Percentiles rank a stretch among this genome's conserved stretches.
Conservation (phyloP, 2,797 vertebrate genomes). For the Arnoldichthys spilopterus region DNA sequence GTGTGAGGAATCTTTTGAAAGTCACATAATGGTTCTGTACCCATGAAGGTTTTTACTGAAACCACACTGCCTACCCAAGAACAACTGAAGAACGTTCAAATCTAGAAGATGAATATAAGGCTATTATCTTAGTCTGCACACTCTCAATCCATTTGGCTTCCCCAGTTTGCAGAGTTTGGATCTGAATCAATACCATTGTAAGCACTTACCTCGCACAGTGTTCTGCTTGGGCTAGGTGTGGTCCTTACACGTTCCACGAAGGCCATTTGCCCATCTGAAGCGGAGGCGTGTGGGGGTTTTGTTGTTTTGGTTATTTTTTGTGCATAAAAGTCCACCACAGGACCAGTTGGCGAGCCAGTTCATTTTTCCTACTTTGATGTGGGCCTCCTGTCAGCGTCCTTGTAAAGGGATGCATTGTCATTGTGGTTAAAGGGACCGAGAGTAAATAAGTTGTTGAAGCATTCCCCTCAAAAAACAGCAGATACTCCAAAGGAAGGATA, state of each 20-base stretch:
- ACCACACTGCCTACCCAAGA: neutral
- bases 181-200: neutral
- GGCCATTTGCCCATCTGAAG: slow-evolving; percentile 63
- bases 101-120: no score
- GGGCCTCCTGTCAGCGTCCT: slow-evolving; percentile 71
- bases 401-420: slow-evolving; percentile 82
- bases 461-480: slow-evolving; percentile 52
- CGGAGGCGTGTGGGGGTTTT: slow-evolving; percentile 27
- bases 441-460: slow-evolving; percentile 57
- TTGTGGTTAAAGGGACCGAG: slow-evolving; percentile 71
- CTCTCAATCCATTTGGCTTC: neutral
- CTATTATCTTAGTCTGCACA: no score
- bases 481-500: slow-evolving; percentile 47
- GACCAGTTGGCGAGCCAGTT: slow-evolving; percentile 64
- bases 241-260: slow-evolving; percentile 67
- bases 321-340: slow-evolving; percentile 72
- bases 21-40: no score
- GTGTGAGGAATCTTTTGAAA: no score
- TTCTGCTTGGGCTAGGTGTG: slow-evolving; percentile 61
- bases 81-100: neutral
- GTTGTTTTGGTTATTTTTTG: slow-evolving; percentile 41
- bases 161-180: neutral
- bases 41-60: neutral
- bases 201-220: slow-evolving; percentile 77
- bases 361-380: slow-evolving; percentile 70